Evolutionary conservation across 2,888 invertebrate species (phyloP).

Genomic region (Epistrophe eligans): DNA sequence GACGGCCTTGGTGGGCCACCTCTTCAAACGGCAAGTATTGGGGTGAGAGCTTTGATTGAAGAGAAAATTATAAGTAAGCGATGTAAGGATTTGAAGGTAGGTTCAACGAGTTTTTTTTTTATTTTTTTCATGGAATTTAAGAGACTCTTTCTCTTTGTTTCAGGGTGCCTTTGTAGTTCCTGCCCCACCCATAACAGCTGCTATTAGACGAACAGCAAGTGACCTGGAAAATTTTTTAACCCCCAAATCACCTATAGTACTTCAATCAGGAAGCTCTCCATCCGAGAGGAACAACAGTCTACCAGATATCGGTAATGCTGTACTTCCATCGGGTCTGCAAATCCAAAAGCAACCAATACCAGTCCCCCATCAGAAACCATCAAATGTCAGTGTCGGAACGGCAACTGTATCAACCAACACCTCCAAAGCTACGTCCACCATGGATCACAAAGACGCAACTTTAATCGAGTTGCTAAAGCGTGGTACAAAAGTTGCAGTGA

Average conservation of each 20-base stretch:
- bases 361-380: constrained; percentile 71
- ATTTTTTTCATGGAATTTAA: not conserved
- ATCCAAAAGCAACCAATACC: constrained; percentile 79
- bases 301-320: constrained; percentile 79
- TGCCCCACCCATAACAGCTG: constrained; percentile 82
- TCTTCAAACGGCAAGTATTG: constrained; percentile 95
- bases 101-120: not conserved
- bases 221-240: constrained; percentile 83
- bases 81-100: constrained; percentile 84
- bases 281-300: constrained; percentile 70
- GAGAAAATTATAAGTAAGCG: constrained; percentile 96
- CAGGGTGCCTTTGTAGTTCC: constrained; percentile 84
- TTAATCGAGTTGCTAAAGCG: constrained; percentile 91
- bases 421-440: constrained; percentile 83
- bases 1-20: constrained; percentile 93
- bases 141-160: not conserved
- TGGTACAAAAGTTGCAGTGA: constrained; percentile 89
- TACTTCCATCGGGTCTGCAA: constrained; percentile 80
- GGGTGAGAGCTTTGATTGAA: constrained; percentile 94
- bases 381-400: constrained; percentile 78
- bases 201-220: constrained; percentile 81
- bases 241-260: constrained; percentile 79
- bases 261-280: constrained; percentile 59
- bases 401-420: constrained; percentile 76
- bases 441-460: constrained; percentile 88